Evolutionary conservation across 2,888 invertebrate genomes (phyloP).

Genomic region (Tiliacea citrago): DNA sequence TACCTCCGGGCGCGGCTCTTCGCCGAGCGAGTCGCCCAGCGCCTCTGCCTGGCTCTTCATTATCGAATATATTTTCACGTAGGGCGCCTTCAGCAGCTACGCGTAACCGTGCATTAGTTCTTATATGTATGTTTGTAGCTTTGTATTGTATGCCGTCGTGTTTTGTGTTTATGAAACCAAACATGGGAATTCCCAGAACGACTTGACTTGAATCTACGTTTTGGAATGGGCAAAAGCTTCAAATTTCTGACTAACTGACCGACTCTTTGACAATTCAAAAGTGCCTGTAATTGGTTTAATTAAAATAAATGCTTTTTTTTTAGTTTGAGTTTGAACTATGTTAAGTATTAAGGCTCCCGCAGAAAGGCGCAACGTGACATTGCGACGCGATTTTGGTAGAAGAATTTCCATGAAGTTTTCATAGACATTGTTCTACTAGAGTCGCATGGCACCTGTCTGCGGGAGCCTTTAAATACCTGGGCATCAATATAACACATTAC

Average conservation of each 20-base stretch:
- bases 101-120: slow-evolving; percentile 60
- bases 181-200: not conserved
- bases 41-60: slow-evolving; percentile 97
- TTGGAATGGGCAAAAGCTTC: too few species aligned
- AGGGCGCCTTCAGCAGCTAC: slow-evolving; percentile 98
- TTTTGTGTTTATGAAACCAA: slow-evolving; percentile 49
- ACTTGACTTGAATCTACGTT: not conserved
- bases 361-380: too few species aligned
- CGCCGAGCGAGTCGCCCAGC: slow-evolving; percentile 89
- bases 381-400: too few species aligned
- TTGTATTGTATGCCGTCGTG: slow-evolving; percentile 65
- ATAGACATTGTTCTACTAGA: too few species aligned
- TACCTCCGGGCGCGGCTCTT: slow-evolving; percentile 89
- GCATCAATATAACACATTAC: not conserved
- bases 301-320: too few species aligned
- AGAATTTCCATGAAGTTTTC: too few species aligned
- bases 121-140: slow-evolving; percentile 44
- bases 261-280: too few species aligned
- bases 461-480: too few species aligned
- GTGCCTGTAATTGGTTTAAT: too few species aligned
- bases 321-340: too few species aligned
- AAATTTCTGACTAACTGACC: too few species aligned
- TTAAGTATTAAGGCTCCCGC: not conserved
- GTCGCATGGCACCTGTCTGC: too few species aligned
- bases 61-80: slow-evolving; percentile 98